Conservation (phyloP, 30 jellyfish, hydroid and myxozoan genomes). For the Aurelia coerulea region DNA sequence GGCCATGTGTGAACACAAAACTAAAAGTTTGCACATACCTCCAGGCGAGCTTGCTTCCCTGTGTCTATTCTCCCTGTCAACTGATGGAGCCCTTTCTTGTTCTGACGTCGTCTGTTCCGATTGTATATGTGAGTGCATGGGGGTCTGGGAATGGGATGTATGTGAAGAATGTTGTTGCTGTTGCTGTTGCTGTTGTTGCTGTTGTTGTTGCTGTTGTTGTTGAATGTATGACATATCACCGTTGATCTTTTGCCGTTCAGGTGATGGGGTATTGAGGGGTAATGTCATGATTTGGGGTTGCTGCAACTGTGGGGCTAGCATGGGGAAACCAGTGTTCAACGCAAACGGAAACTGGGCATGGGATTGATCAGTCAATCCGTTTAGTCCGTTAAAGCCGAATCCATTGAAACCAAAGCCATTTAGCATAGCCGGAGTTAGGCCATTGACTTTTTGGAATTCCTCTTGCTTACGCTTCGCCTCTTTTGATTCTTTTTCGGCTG, state of each 20-base stretch:
- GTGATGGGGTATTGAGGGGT: slow-evolving; percentile 93
- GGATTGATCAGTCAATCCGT: slow-evolving; percentile 78
- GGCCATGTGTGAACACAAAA: no score
- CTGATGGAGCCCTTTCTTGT: slow-evolving; percentile 47
- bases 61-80: slow-evolving; percentile 51
- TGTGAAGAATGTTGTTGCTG: slow-evolving; percentile 37
- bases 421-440: slow-evolving; percentile 85
- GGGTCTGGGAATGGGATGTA: slow-evolving; percentile 21
- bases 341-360: slow-evolving; percentile 96
- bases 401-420: slow-evolving; percentile 93
- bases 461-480: slow-evolving; percentile 97
- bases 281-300: slow-evolving; percentile 88
- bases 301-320: slow-evolving; percentile 88
- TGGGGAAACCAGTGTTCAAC: slow-evolving; percentile 92
- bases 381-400: slow-evolving; percentile 87
- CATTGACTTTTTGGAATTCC: slow-evolving; percentile 91
- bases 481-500: slow-evolving; percentile 97
- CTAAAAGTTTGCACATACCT: neutral
- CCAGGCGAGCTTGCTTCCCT: slow-evolving; percentile 36
- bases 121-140: slow-evolving; percentile 36
- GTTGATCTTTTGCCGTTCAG: slow-evolving; percentile 85
- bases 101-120: slow-evolving; percentile 49
- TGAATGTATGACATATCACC: slow-evolving; percentile 66
- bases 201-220: slow-evolving; percentile 48
- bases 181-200: slow-evolving; percentile 43